phyloP scores from a whole-genome alignment of 1,140 invertebrate genomes.

The Eulimnadia texana region DNA sequence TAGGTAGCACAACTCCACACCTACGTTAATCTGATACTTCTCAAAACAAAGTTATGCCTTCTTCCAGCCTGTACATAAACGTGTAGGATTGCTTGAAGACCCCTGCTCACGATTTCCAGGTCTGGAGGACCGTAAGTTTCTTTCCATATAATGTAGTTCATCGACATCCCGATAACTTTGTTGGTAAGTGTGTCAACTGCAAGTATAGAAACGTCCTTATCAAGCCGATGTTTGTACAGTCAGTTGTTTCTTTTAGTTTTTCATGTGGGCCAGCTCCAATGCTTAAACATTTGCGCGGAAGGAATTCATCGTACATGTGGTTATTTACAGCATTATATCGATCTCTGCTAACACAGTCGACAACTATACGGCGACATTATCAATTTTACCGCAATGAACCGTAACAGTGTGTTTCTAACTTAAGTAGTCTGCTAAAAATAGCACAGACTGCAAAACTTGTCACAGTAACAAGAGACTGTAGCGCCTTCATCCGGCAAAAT shows the following conservation, averaged over 20 bases:
- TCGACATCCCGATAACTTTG: background rate
- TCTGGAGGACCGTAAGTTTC: background rate
- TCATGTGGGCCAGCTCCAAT: background rate
- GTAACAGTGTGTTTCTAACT: no score
- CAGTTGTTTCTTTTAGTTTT: background rate
- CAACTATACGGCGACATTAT: no score
- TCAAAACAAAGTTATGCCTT: background rate
- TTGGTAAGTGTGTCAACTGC: background rate
- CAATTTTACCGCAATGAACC: no score
- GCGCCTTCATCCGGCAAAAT: no score
- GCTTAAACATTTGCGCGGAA: background rate
- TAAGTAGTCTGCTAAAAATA: no score
- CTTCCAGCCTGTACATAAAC: slow-evolving; percentile 5
- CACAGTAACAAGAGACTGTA: no score
- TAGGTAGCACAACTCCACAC: slow-evolving; percentile 8
- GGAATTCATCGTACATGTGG: slow-evolving; percentile 1
- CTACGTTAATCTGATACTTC: background rate
- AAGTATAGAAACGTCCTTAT: slow-evolving; percentile 1
- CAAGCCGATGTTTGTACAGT: background rate
- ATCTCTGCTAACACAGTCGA: background rate
- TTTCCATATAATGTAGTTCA: slow-evolving; percentile 1
- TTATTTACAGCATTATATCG: background rate
- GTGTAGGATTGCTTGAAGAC: background rate
- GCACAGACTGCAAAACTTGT: no score
- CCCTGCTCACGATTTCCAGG: background rate